Evolutionary conservation across 2,888 invertebrate species (phyloP), one percentile per base, ranked within the genome.

Genomic region (Harmothoe impar): DNA sequence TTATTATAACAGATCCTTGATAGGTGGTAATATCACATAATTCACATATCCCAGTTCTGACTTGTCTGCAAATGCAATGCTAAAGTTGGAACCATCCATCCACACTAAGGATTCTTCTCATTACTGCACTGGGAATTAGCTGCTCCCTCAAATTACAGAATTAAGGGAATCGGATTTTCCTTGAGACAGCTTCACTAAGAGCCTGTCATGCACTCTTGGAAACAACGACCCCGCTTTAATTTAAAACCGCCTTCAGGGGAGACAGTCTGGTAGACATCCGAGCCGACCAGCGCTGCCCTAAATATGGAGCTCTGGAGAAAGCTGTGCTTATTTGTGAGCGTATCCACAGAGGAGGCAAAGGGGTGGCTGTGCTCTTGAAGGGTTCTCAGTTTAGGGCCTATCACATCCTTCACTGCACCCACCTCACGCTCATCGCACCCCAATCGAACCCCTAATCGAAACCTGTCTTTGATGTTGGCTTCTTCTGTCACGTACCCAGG

Each of bases 371-470:
- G 62, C n/a, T 62, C 62, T 62, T 62, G 20, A 62, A n/a, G 62
- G 62, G 20, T n/a, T 62, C n/a, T 62, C 62, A 62, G 62, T 62
- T 62, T 62, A 62, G 62, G 20, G 62, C 23, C 62, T 62, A 62
- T 62, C 62, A 62, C 62, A 62, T n/a, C 62, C 62, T 62, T 62
- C 12, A 62, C 62, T 62, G 62, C 62, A 62, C 62, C 62, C n/a
- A 3, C 62, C 62, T 62, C 62, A 62, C n/a, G 62, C 62, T 62
- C 23, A 62, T 62, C 62, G 62, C 3, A 62, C 62, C 62, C 62
- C 62, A 62, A n/a, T 29, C 29, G 29, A 29, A 72, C 1, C 72
- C 31, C 31, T 72, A 72, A 72, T 72, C 72, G 72, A 72, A 72
- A 15, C 29, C 29, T n/a, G 20, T 7, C 72, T 72, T 72, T 72